phyloP scores from a whole-genome alignment of 92 coral and sea anemone genomes.

The Porites evermanni region DNA sequence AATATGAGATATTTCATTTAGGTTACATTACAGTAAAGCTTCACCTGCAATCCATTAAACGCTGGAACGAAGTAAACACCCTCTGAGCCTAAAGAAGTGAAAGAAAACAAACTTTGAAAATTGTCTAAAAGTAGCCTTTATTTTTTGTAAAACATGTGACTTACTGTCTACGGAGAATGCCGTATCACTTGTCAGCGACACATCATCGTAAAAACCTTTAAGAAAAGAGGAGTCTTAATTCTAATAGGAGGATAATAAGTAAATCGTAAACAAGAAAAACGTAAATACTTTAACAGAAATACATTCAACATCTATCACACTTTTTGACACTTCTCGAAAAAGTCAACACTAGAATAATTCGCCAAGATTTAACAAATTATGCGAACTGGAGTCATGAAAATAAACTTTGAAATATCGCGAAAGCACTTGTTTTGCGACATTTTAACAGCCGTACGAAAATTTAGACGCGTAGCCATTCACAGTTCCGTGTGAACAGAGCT shows the following conservation, averaged over 20 bases:
- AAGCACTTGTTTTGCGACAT: too few relatives aligned
- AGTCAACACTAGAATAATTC: too few relatives aligned
- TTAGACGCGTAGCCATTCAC: too few relatives aligned
- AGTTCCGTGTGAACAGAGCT: too few relatives aligned
- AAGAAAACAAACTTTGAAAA: not conserved
- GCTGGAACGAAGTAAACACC: constrained; percentile 98
- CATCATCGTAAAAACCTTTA: constrained; percentile 88
- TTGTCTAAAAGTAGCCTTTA: not conserved
- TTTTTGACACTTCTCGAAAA: too few relatives aligned
- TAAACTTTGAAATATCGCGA: too few relatives aligned
- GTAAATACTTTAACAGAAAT: not conserved
- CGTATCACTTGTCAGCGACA: constrained; percentile 81
- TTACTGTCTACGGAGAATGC: constrained; percentile 96
- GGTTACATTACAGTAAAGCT: not conserved
- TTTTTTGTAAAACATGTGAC: not conserved
- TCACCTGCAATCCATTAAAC: constrained; percentile 96
- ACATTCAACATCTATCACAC: too few relatives aligned
- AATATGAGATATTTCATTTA: too few relatives aligned
- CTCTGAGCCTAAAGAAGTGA: constrained; percentile 63
- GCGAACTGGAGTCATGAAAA: too few relatives aligned
- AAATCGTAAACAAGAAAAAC: not conserved
- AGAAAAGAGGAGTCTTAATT: too few relatives aligned
- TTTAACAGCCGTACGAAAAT: too few relatives aligned
- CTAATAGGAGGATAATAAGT: not conserved
- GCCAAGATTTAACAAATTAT: too few relatives aligned